Base-by-base conservation (phyloP, 1,140 invertebrate species). In the Mamestra configurata region DNA sequence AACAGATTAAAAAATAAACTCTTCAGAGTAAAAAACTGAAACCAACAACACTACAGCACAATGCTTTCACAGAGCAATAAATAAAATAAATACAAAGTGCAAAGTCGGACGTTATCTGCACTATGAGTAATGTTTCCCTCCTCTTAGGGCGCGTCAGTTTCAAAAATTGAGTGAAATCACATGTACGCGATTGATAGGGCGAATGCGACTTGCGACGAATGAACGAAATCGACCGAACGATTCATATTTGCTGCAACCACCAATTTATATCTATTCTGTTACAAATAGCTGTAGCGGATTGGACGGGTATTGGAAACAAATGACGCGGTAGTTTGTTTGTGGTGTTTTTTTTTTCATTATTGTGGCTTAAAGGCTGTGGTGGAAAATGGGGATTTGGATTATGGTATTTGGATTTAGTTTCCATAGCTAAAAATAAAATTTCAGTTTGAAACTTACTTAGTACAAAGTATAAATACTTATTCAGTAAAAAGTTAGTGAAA, bases 161-260 rank as follows among this genome's bases (percentile, higher is more conserved):
- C 90, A 93, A 93, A 93, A 93, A 94, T 94, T 92, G 92, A 93
- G 92, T 93, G 93, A 93, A 94, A 93, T 94, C 90, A 90, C 93
- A 93, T 94, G 91, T 93, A 90, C 82, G 91, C 85, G 86, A 93
- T 93, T 91, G 92, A 93, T 93, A 91, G 91, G 91, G 85, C 89
- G 66, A 83, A 82, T 80, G 59, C 57, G 53, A 82, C 79, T 82
- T 43, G 82, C 78, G 79, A 83, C 84, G 68, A 83, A 85, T 71
- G 82, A 77, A 82, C 82, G 84, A 84, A 85, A 86, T 83, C 83
- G 79, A 86, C 71, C 84, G 84, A 88, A 83, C 85, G 84, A 84
- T 84, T 88, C 88, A 90, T 91, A 88, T 89, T 90, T 88, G 87
- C 82, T 88, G 86, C 88, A 91, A 88, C 89, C 86, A 84, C 88